A percentile compares a stretch with the other conserved stretches of the same genome.
phyloP scores from a whole-genome alignment of 2,888 invertebrate species.

The Lepidocyrtinus sp. region DNA sequence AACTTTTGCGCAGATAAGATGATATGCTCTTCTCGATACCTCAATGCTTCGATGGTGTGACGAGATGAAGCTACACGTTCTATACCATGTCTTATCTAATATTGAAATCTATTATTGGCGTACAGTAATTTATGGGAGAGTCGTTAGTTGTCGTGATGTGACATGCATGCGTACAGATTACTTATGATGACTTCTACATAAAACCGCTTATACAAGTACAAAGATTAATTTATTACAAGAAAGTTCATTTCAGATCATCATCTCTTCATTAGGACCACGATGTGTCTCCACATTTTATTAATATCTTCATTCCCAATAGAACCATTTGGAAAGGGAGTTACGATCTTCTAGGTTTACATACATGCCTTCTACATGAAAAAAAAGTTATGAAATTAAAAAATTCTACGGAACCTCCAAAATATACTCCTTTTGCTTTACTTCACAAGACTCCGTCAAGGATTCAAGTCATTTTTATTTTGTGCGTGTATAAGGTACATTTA shows the following conservation, averaged over 20 bases:
- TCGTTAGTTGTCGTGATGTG: constrained; percentile 24
- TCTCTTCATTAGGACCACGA: not conserved
- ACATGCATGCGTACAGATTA: constrained; percentile 13
- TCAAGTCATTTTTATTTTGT: too few species aligned
- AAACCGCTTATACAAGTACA: not conserved
- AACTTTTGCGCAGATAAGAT: too few species aligned
- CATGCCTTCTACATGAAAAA: not conserved
- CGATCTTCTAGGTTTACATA: not conserved
- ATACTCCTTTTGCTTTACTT: not conserved
- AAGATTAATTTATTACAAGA: constrained; percentile 20
- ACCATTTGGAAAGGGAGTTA: not conserved
- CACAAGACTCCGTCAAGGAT: not conserved
- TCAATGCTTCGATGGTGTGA: not conserved
- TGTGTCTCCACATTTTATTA: too few species aligned
- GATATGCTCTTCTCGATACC: too few species aligned
- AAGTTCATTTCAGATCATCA: not conserved
- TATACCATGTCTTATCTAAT: not conserved
- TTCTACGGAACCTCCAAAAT: not conserved
- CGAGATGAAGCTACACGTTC: too few species aligned
- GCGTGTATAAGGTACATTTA: too few species aligned
- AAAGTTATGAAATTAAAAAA: not conserved
- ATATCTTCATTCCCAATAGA: not conserved
- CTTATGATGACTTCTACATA: not conserved
- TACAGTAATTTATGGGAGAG: constrained; percentile 15
- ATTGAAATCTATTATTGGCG: constrained; percentile 7